phyloP scores from a whole-genome alignment of 2,797 vertebrate genomes.

The Tinamus major region DNA sequence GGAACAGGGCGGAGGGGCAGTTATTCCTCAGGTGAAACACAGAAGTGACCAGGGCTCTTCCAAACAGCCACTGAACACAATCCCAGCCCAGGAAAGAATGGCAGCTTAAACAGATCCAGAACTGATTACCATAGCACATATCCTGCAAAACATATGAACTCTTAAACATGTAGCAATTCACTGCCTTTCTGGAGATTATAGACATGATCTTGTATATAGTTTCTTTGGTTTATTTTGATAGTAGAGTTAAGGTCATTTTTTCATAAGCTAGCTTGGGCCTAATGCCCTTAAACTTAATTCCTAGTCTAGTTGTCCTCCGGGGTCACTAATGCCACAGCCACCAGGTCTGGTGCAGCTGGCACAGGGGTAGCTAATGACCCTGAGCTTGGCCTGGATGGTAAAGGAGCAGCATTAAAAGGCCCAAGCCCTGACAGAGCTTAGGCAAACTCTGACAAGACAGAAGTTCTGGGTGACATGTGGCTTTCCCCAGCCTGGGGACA shows the following conservation, averaged over 20 bases:
- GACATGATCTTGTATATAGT: constrained; percentile 1
- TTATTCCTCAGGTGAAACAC: constrained; percentile 33
- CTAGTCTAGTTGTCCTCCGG: background rate
- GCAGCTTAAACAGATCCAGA: constrained; percentile 47
- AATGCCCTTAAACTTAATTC: constrained; percentile 11
- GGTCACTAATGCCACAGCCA: background rate
- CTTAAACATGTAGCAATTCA: constrained; percentile 48
- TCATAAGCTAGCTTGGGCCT: constrained; percentile 57
- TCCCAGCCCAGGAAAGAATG: constrained; percentile 34
- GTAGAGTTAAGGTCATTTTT: background rate
- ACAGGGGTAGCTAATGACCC: background rate
- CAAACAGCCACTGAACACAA: background rate
- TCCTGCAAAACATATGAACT: background rate
- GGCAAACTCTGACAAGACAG: background rate
- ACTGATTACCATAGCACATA: background rate
- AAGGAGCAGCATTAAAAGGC: background rate
- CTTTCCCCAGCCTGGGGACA: background rate
- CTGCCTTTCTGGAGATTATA: background rate
- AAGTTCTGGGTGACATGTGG: background rate
- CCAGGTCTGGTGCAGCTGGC: background rate
- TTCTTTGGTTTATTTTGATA: constrained; percentile 10
- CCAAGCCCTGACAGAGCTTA: constrained; percentile 15
- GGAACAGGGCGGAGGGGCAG: background rate
- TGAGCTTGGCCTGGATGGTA: fast-evolving
- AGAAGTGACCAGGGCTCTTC: background rate